Evolutionary conservation across 2,113 vertebrate species (phyloP).

Genomic region (Glareola pratincola): DNA sequence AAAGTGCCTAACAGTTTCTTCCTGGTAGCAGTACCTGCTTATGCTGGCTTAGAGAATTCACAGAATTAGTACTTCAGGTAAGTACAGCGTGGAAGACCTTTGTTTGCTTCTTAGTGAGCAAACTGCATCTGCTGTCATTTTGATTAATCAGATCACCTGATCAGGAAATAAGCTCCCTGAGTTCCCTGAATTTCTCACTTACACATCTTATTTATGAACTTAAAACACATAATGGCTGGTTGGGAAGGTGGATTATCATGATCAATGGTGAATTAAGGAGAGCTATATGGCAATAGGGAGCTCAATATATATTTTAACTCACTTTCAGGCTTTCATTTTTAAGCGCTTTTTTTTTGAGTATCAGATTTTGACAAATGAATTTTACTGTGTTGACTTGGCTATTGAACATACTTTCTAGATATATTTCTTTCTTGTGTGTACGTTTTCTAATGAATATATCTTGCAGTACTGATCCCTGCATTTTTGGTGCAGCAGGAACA

Average conservation of each 20-base stretch:
- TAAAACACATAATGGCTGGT: neutral
- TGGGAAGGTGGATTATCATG: neutral
- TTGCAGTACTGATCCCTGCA: neutral
- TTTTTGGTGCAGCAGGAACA: neutral
- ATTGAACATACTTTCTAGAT: neutral
- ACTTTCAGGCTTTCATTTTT: neutral
- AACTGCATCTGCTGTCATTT: neutral
- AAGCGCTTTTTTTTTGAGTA: neutral
- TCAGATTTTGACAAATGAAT: neutral
- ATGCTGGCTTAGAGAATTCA: neutral
- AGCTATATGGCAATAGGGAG: neutral
- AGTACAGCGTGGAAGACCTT: neutral
- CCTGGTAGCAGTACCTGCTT: neutral
- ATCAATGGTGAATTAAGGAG: neutral
- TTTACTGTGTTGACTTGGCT: neutral
- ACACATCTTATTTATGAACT: neutral
- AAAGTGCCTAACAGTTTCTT: neutral
- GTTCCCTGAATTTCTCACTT: neutral
- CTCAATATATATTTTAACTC: neutral
- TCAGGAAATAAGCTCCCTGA: neutral
- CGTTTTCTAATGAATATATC: neutral
- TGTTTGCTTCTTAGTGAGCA: neutral
- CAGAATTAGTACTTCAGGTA: neutral
- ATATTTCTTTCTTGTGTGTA: neutral
- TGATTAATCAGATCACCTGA: neutral